phyloP scores from a whole-genome alignment of 2,888 invertebrate genomes.

The Drosophila neotestacea region DNA sequence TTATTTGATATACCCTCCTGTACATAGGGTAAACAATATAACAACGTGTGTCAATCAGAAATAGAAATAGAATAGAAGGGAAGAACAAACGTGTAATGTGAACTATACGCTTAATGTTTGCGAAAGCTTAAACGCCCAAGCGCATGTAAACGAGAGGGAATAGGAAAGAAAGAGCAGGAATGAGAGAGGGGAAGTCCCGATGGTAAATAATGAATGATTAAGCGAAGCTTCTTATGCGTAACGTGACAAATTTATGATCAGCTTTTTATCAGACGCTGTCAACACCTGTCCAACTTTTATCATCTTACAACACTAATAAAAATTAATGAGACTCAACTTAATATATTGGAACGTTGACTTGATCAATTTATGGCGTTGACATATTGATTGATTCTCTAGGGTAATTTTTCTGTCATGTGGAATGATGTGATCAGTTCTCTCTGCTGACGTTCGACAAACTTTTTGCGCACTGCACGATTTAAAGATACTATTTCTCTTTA shows the following conservation, averaged over 20 bases:
- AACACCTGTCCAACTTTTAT: slow-evolving; percentile 49
- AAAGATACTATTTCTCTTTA: background rate
- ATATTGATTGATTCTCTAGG: slow-evolving; percentile 59
- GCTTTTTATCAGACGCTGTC: slow-evolving; percentile 30
- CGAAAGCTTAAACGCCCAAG: slow-evolving; percentile 19
- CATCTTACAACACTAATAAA: slow-evolving; percentile 56
- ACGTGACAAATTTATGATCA: slow-evolving; percentile 51
- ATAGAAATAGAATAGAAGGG: background rate
- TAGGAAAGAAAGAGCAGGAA: background rate
- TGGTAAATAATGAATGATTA: slow-evolving; percentile 16
- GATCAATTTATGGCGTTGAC: slow-evolving; percentile 60
- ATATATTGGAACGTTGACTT: slow-evolving; percentile 3
- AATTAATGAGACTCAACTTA: slow-evolving; percentile 21
- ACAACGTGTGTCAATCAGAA: slow-evolving; percentile 7
- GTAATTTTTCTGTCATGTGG: slow-evolving; percentile 51
- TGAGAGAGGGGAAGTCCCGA: background rate
- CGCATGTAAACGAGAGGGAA: slow-evolving; percentile 3
- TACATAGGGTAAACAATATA: slow-evolving; percentile 4
- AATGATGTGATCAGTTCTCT: slow-evolving; percentile 14
- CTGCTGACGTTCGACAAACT: slow-evolving; percentile 10
- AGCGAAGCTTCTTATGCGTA: slow-evolving; percentile 12
- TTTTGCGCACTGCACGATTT: slow-evolving; percentile 52
- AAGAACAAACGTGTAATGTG: slow-evolving; percentile 22
- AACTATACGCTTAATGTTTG: slow-evolving; percentile 30
- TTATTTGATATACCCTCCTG: background rate